Evolutionary conservation across 2,888 invertebrate species (phyloP), one percentile per base, ranked within the genome.

Genomic region (Diarsia rubi): DNA sequence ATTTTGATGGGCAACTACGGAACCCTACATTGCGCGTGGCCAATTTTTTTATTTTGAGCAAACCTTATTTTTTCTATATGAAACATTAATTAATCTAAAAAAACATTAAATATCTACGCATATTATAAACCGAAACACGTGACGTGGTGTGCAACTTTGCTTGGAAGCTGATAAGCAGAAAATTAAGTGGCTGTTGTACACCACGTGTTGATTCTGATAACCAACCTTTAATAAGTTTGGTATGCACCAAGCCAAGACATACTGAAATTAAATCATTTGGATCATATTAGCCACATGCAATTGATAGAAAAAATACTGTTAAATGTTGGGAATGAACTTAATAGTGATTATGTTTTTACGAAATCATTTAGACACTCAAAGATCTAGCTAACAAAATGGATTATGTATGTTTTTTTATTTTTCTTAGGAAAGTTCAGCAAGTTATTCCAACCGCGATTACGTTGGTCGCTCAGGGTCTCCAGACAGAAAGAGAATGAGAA

Each of bases 401-500:
- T 57, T 8, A 60, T 27, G 16, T 5, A 54, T 24, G n/a, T 2
- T 11, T 54, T 52, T 21, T 14, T n/a, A 42, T 62, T 45, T 24
- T 68, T 88, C 92, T 75, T 88, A 97, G 97, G 97, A 97, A 83
- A 91, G 91, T 84, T 93, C 96, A 79, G 94, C 95, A 87, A 95
- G 94, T 85, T 97, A 96, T 90, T 95, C 96, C 69, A 95, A 93
- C 83, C 94, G 97, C 81, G 97, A 97, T 75, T 97, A 97, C 91
- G 96, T 96, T 84, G 94, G 95, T 79, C 95, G 97, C 81, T 95
- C 97, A 82, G 96, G 97, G 81, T 97, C 97, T 71, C 97, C 97
- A 65, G 97, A 97, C 66, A 95, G 97, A 75, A 97, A 97, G 92
- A 95, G 97, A 91, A 96, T 97, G 93, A 97, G 97, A 89, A 95